Conservation (phyloP, 2,888 invertebrate genomes). For the Buathra laborator region DNA sequence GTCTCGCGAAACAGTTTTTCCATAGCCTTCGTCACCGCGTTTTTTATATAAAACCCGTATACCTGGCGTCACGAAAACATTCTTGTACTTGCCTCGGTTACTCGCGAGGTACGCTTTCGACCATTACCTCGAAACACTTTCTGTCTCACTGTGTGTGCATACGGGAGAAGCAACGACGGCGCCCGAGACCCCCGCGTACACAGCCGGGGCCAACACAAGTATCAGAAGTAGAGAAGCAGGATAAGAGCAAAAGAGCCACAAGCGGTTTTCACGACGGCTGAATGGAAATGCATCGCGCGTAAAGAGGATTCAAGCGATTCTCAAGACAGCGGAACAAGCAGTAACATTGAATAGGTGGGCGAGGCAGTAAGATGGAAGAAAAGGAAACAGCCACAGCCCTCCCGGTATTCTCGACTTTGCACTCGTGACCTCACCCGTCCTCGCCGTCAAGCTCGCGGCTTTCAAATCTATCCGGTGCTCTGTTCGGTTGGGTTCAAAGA, state of each 20-base stretch:
- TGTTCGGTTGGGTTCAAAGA: neutral
- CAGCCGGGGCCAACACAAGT: slow-evolving; percentile 54
- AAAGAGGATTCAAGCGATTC: slow-evolving; percentile 63
- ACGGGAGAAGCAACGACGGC: slow-evolving; percentile 12
- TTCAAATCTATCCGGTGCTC: slow-evolving; percentile 49
- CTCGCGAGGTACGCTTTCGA: slow-evolving; percentile 12
- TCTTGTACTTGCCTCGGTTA: slow-evolving; percentile 3
- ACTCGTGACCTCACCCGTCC: slow-evolving; percentile 55
- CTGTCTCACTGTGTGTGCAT: slow-evolving; percentile 24
- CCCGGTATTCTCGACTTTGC: slow-evolving; percentile 43
- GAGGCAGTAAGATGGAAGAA: slow-evolving; percentile 24
- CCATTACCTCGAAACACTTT: slow-evolving; percentile 47
- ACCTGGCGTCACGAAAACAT: slow-evolving; percentile 23
- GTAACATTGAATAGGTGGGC: slow-evolving; percentile 50
- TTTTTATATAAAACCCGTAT: slow-evolving; percentile 26
- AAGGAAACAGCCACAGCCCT: slow-evolving; percentile 25
- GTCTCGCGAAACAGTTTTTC: slow-evolving; percentile 17
- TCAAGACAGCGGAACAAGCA: slow-evolving; percentile 66
- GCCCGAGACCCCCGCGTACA: neutral
- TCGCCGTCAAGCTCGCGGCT: slow-evolving; percentile 44
- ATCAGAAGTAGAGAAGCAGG: slow-evolving; percentile 54
- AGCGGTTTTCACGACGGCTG: slow-evolving; percentile 64
- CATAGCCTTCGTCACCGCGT: slow-evolving; percentile 11
- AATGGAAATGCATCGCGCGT: slow-evolving; percentile 65
- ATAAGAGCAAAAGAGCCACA: slow-evolving; percentile 59